A percentile compares a stretch with the other conserved stretches of the same genome.
Conservation (phyloP, 2,888 invertebrate genomes). For the Diplazon laetatorius region DNA sequence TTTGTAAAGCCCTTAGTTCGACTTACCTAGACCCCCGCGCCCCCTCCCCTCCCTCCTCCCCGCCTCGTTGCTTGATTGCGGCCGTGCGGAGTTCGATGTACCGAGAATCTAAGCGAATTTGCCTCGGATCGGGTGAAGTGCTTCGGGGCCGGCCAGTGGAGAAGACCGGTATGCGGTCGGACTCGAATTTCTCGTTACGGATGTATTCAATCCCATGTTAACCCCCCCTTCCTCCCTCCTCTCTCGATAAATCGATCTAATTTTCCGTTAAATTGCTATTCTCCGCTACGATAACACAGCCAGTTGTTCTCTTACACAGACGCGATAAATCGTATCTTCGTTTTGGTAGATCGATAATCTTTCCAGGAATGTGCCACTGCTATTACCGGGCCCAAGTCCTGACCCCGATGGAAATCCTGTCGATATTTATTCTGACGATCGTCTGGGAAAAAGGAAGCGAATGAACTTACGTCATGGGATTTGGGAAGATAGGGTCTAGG, state of each 20-base stretch:
- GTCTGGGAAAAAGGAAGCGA: no score
- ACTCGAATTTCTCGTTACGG: constrained; percentile 21
- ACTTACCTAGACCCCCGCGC: constrained; percentile 36
- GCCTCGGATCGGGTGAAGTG: background rate
- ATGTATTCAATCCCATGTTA: constrained; percentile 21
- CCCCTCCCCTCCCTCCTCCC: no score
- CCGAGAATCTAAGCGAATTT: constrained; percentile 33
- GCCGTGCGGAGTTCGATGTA: constrained; percentile 33
- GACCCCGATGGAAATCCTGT: no score
- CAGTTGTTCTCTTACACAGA: background rate
- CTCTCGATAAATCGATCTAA: constrained; percentile 13
- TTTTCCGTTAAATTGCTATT: background rate
- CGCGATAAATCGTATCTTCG: background rate
- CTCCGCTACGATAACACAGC: background rate
- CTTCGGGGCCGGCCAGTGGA: constrained; percentile 15
- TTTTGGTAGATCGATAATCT: background rate
- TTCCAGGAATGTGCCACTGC: no score
- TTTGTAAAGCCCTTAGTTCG: constrained; percentile 51
- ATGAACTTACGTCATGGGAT: no score
- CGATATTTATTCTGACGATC: no score
- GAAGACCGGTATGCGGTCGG: constrained; percentile 36
- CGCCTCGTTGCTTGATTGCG: constrained; percentile 45
- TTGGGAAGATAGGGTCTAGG: no score
- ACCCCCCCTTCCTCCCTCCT: no score
- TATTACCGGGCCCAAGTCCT: no score